phyloP scores from a whole-genome alignment of 2,797 vertebrate species.

The Spheniscus humboldti region DNA sequence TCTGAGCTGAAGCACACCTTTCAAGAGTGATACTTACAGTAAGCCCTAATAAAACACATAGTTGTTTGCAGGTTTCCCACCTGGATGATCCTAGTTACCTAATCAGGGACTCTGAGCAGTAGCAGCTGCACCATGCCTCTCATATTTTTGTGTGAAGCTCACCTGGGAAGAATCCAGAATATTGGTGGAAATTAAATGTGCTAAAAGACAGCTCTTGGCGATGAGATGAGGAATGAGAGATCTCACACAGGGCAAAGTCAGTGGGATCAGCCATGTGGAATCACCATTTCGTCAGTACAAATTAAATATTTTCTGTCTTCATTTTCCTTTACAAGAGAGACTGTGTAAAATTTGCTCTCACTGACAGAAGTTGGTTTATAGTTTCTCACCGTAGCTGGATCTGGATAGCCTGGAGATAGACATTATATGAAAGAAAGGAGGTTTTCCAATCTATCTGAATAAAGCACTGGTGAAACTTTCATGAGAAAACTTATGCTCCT shows the following conservation, averaged over 20 bases:
- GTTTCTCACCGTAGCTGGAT: not conserved
- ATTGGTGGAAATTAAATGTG: not conserved
- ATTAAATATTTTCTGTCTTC: conserved; percentile 45
- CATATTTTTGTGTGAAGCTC: not conserved
- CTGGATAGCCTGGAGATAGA: conserved; percentile 28
- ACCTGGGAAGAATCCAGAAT: conserved; percentile 28
- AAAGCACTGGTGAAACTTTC: conserved; percentile 39
- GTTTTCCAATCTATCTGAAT: conserved; percentile 10
- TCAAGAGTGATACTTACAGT: not conserved
- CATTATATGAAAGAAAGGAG: not conserved
- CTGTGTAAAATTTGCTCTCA: not conserved
- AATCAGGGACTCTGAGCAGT: not conserved
- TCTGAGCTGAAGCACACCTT: not conserved
- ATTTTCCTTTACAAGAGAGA: conserved; percentile 5
- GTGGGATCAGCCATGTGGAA: conserved; percentile 4
- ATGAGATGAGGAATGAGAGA: not conserved
- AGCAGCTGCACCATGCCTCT: not conserved
- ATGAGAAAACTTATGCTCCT: not conserved
- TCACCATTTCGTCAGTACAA: conserved; percentile 22
- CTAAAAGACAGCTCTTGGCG: not conserved
- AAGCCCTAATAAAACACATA: not conserved
- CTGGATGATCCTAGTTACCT: not conserved
- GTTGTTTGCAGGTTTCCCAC: not conserved
- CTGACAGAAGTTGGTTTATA: not conserved
- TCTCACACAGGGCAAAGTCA: conserved; percentile 17